Evolutionary conservation across 30 jellyfish, hydroid and myxozoan genomes (phyloP).

Genomic region (Morbakka virulenta): DNA sequence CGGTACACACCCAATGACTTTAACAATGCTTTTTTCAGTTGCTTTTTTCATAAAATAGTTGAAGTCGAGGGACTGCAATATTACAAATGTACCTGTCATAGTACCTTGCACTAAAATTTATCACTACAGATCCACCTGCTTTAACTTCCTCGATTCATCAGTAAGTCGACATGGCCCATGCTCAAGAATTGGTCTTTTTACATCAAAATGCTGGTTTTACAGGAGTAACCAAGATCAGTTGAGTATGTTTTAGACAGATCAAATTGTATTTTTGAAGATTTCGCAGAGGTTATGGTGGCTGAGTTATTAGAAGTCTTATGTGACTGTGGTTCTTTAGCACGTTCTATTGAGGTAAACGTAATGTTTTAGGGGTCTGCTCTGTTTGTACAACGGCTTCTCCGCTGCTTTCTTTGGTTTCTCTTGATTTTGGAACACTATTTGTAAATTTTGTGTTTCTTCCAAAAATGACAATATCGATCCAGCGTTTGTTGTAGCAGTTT

Average conservation of each 20-base stretch:
- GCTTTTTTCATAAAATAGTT: conserved; percentile 25
- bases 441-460: too few relatives aligned
- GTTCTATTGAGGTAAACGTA: too few relatives aligned
- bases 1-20: conserved; percentile 44
- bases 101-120: conserved; percentile 8
- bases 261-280: too few relatives aligned
- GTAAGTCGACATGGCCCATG: conserved; percentile 45
- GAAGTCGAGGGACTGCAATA: conserved; percentile 6
- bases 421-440: too few relatives aligned
- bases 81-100: background rate
- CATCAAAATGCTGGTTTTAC: background rate
- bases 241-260: conserved; percentile 14
- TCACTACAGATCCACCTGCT: background rate
- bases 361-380: too few relatives aligned
- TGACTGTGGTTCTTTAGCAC: too few relatives aligned
- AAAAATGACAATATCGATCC: too few relatives aligned
- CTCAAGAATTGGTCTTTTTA: conserved; percentile 2
- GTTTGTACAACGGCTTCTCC: too few relatives aligned
- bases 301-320: too few relatives aligned
- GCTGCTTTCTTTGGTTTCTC: too few relatives aligned
- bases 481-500: too few relatives aligned
- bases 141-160: background rate
- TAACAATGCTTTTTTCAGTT: conserved; percentile 23
- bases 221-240: conserved; percentile 41
- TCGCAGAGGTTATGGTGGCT: too few relatives aligned